Evolutionary conservation across 2,113 vertebrate species (phyloP).

Genomic region (Epinephelus cyanopodus): DNA sequence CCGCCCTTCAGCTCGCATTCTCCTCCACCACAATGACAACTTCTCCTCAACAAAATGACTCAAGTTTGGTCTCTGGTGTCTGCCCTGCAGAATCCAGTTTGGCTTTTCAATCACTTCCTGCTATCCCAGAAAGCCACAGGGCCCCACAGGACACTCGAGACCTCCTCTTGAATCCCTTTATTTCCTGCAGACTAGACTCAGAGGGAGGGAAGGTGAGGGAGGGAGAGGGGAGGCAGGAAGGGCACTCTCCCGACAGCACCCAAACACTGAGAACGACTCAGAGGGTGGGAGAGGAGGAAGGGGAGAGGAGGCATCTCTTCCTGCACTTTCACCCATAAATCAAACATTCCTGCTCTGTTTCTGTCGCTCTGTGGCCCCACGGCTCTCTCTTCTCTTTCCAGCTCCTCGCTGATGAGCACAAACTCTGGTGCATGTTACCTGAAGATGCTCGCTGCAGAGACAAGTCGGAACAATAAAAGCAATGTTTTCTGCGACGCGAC

Average conservation of each 20-base stretch:
- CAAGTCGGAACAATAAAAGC: slow-evolving; percentile 12
- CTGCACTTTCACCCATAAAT: slow-evolving; percentile 70
- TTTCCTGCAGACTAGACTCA: slow-evolving; percentile 78
- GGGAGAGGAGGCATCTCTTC: slow-evolving; percentile 42
- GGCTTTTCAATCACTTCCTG: slow-evolving; percentile 73
- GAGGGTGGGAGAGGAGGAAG: slow-evolving; percentile 33
- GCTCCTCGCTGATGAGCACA: slow-evolving; percentile 10
- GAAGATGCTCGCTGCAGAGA: slow-evolving; percentile 25
- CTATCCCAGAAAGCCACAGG: slow-evolving; percentile 67
- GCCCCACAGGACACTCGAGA: slow-evolving; percentile 66
- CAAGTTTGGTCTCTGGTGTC: slow-evolving; percentile 55
- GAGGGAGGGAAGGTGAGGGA: slow-evolving; percentile 34
- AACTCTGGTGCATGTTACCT: slow-evolving; percentile 44
- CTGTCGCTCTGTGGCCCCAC: slow-evolving; percentile 18
- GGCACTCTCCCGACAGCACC: slow-evolving; percentile 57
- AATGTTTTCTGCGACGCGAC: background rate
- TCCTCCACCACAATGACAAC: slow-evolving; percentile 58
- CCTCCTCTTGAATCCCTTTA: slow-evolving; percentile 72
- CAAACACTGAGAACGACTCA: slow-evolving; percentile 60
- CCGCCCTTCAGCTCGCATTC: slow-evolving; percentile 36
- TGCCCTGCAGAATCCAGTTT: slow-evolving; percentile 43
- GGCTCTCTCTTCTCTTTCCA: slow-evolving; percentile 47
- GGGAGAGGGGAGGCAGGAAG: slow-evolving; percentile 37
- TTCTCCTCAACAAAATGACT: slow-evolving; percentile 28
- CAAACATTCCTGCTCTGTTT: slow-evolving; percentile 46